phyloP scores from a whole-genome alignment of 2,888 invertebrate species.

The Oscheius sp. region DNA sequence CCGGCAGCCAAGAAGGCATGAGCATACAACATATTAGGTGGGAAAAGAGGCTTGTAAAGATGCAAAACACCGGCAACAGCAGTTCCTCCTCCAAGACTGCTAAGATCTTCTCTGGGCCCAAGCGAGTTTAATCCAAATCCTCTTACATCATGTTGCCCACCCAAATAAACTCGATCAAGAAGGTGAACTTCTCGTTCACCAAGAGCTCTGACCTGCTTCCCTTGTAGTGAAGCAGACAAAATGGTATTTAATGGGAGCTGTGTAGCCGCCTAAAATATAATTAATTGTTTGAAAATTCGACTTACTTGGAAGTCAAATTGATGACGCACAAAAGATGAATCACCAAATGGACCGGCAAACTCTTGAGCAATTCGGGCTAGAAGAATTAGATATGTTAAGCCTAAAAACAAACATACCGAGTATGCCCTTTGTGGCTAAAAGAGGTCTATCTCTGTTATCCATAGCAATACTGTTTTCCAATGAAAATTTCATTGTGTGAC shows the following conservation, averaged over 20 bases:
- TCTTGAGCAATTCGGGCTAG: constrained; percentile 78
- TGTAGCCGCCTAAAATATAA: constrained; percentile 78
- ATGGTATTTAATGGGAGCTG: constrained; percentile 75
- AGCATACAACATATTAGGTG: constrained; percentile 80
- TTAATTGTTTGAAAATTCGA: neutral
- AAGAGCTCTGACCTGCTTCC: constrained; percentile 40
- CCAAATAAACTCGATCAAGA: constrained; percentile 80
- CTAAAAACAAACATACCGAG: constrained; percentile 32
- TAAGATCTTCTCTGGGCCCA: constrained; percentile 80
- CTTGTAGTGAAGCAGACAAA: constrained; percentile 56
- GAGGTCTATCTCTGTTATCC: constrained; percentile 65
- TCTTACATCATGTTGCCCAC: constrained; percentile 86
- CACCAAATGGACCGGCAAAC: constrained; percentile 88
- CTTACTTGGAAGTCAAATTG: constrained; percentile 76
- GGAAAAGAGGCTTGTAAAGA: constrained; percentile 82
- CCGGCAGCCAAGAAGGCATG: constrained; percentile 84
- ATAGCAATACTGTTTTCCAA: constrained; percentile 82
- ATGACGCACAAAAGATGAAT: constrained; percentile 87
- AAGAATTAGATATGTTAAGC: constrained; percentile 11
- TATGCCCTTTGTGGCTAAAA: constrained; percentile 59
- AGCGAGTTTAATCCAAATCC: constrained; percentile 81
- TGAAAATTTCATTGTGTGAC: constrained; percentile 88
- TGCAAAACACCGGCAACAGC: constrained; percentile 89
- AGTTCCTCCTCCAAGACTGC: constrained; percentile 75
- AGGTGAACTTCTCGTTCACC: constrained; percentile 62